A percentile compares a stretch with the other conserved stretches of the same genome.
Evolutionary conservation across 2,113 vertebrate genomes (phyloP).

Genomic region (Cinclus cinclus): DNA sequence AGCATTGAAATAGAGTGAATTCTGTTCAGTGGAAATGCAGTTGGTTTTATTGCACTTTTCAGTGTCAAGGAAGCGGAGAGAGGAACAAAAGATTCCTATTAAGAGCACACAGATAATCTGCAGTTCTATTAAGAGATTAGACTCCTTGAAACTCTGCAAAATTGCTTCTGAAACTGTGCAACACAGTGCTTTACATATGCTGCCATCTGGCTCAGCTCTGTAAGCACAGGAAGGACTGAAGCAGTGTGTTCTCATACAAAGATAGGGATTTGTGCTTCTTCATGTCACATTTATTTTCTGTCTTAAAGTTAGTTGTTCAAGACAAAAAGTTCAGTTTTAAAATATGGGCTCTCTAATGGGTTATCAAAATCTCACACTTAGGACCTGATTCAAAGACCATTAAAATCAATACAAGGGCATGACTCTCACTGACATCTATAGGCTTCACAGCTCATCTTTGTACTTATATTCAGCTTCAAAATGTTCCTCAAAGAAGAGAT

Average conservation of each 20-base stretch:
- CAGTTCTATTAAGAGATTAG: constrained; percentile 14
- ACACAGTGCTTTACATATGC: background rate
- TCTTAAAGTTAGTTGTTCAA: background rate
- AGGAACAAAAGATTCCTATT: constrained; percentile 18
- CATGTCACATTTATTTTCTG: background rate
- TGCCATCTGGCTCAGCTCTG: background rate
- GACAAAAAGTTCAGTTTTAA: background rate
- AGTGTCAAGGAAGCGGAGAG: background rate
- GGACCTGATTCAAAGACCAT: background rate
- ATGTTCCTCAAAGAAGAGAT: background rate
- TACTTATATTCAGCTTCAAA: background rate
- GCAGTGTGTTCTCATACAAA: background rate
- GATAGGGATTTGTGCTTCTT: background rate
- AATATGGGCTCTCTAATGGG: background rate
- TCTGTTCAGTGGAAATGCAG: background rate
- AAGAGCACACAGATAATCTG: background rate
- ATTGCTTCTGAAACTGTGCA: background rate
- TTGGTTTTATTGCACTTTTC: background rate
- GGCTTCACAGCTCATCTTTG: background rate
- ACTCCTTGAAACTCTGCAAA: background rate
- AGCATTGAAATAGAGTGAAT: background rate
- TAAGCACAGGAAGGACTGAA: background rate
- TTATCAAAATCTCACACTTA: background rate
- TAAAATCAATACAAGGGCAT: background rate
- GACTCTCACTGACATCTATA: background rate